These are phyloP conservation scores for Lophius piscatorius DNA, from an alignment of 2,113 vertebrate genomes.

Conservation along the genomic window DNA sequence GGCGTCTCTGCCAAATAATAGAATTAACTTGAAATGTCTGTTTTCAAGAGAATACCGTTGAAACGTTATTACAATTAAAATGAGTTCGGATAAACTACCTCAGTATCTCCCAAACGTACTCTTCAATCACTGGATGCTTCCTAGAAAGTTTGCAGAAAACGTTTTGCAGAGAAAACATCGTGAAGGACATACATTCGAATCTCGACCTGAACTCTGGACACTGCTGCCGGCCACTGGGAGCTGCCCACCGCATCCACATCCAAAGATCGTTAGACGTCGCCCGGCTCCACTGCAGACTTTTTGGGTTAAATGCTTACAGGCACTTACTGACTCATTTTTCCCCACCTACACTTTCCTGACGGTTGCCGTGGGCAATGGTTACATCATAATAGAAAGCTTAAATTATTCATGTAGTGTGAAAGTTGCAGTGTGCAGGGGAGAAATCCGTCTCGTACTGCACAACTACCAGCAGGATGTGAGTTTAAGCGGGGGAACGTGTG, in stretches of 20 bases:
- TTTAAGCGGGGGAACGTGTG: background rate
- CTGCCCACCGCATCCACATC: background rate
- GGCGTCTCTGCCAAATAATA: no score
- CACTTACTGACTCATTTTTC: background rate
- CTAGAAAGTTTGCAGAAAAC: no score
- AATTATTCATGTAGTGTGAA: conserved; percentile 43
- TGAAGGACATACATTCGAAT: no score
- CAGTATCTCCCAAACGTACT: no score
- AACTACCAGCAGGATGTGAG: background rate
- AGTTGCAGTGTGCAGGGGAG: background rate
- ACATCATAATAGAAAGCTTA: conserved; percentile 31
- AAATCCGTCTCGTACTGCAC: background rate
- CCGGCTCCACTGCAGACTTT: conserved; percentile 5
- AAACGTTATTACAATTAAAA: no score
- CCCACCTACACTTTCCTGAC: conserved; percentile 12
- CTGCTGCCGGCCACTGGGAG: background rate
- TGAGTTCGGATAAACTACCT: no score
- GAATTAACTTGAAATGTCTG: no score
- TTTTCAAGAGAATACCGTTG: no score
- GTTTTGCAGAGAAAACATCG: no score
- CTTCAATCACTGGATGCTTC: no score
- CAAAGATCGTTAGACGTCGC: background rate
- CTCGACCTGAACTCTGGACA: no score
- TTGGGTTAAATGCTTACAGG: conserved; percentile 28
- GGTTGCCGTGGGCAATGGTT: background rate